Base-by-base conservation (phyloP, 2,113 vertebrate species). In the Cheirogaleus medius region DNA sequence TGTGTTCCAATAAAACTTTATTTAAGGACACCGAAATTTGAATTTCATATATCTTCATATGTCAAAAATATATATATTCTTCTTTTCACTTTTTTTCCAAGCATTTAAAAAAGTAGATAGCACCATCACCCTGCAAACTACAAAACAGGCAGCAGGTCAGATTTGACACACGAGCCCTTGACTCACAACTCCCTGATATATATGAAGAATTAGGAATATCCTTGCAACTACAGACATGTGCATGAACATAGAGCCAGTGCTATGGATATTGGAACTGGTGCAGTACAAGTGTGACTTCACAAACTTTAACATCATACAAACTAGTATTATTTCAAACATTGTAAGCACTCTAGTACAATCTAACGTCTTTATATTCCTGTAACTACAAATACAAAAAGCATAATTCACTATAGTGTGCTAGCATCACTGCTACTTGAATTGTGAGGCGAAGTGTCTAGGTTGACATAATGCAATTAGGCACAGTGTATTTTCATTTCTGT, bases 191-290 rank as follows among this genome's bases (percentile, higher is more conserved):
- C 21, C 29, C 20, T 34, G 12, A 71, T 21, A 23, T 2, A 5
- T 25, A 21, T 18, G 34, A 82, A 6, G 82, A 80, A 4, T 63
- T 23, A 34, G 81, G 11, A 49, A 15, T 56, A n/a, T 23, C 54
- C 32, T 21, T 4, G 17, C 39, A 21, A 14, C 49, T 15, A 10
- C 3, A 84, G 60, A 34, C 3, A 0, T 2, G 34, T 32, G 2
- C 11, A 1, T n/a, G 34, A 9, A 34, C 3, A 37, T 34, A 47
- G 1, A 2, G 17, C 17, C 42, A 6, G 12, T 52, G 14, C 49
- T 49, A 0, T 42, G 54, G 25, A 4, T 58, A 9, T 7, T 0
- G 8, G 39, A 63, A n/a, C 27, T 1, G 10, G 20, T 13, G 0
- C 8, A 56, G 7, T 14, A 4, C 13, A 54, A n/a, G 21, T 6